Evolutionary conservation across 2,113 vertebrate genomes (phyloP).

Genomic region (Xiphophorus maculatus): DNA sequence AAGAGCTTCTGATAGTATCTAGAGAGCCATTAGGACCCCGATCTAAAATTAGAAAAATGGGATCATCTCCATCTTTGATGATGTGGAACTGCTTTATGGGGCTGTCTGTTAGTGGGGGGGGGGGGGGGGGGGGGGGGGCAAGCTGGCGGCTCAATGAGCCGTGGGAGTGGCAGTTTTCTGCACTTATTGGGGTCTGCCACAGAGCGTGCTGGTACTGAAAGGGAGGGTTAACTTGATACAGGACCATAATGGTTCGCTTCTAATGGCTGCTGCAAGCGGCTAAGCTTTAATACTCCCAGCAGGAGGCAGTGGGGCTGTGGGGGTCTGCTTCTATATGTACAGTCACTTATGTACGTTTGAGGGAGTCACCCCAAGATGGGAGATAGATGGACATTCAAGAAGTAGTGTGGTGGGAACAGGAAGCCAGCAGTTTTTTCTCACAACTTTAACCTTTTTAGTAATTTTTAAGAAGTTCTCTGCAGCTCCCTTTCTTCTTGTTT

Average conservation of each 20-base stretch:
- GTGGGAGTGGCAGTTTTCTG: constrained; percentile 65
- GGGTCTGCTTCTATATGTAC: constrained; percentile 34
- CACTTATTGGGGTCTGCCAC: constrained; percentile 62
- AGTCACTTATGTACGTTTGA: constrained; percentile 27
- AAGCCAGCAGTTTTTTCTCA: constrained; percentile 17
- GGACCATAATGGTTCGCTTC: constrained; percentile 66
- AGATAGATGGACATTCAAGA: constrained; percentile 22
- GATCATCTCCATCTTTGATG: constrained; percentile 76
- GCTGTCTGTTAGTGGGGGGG: constrained; percentile 49
- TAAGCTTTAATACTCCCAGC: constrained; percentile 69
- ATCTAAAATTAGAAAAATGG: constrained; percentile 78
- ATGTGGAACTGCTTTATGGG: constrained; percentile 78
- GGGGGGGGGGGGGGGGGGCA: constrained; percentile 44
- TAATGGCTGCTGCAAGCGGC: constrained; percentile 68
- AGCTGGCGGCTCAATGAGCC: constrained; percentile 76
- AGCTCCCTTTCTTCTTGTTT: constrained; percentile 32
- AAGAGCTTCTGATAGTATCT: constrained; percentile 56
- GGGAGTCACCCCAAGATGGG: constrained; percentile 28
- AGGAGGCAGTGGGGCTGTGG: constrained; percentile 11
- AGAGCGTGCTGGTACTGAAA: constrained; percentile 57
- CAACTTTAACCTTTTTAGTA: constrained; percentile 28
- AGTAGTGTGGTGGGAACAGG: constrained; percentile 24
- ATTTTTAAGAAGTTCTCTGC: constrained; percentile 37
- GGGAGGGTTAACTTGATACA: constrained; percentile 58
- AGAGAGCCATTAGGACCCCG: constrained; percentile 71